phyloP scores from a whole-genome alignment of 2,113 vertebrate genomes.

The Malaclemys terrapin region DNA sequence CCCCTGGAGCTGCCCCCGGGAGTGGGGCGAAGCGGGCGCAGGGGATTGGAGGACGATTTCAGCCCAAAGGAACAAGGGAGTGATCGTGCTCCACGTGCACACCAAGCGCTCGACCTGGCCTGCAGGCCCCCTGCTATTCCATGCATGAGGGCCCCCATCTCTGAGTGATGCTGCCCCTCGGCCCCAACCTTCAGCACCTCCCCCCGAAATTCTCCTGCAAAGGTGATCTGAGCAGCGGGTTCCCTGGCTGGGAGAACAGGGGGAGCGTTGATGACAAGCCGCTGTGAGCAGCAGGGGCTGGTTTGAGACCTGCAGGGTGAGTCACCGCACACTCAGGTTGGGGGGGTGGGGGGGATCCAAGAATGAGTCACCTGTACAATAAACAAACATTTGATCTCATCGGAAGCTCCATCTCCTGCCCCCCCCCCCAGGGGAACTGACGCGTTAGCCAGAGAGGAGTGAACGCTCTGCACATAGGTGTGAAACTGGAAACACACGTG shows the following conservation, averaged over 20 bases:
- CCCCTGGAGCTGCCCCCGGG: too few relatives aligned
- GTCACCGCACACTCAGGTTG: conserved; percentile 14
- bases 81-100: background rate
- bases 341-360: background rate
- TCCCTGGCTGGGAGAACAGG: background rate
- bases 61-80: too few relatives aligned
- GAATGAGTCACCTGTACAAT: conserved; percentile 47
- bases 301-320: background rate
- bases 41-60: too few relatives aligned
- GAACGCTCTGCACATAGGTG: fast-evolving
- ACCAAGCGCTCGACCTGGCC: background rate
- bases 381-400: conserved; percentile 42
- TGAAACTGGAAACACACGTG: background rate
- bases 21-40: background rate
- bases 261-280: background rate
- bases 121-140: background rate
- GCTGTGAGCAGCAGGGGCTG: fast-evolving
- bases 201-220: background rate
- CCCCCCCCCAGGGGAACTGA: background rate
- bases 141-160: background rate
- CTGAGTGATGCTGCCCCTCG: background rate
- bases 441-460: background rate
- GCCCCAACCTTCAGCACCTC: background rate
- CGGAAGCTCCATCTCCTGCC: background rate
- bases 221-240: background rate